phyloP scores from a whole-genome alignment of 2,888 invertebrate genomes.

The Eudemis profundana region DNA sequence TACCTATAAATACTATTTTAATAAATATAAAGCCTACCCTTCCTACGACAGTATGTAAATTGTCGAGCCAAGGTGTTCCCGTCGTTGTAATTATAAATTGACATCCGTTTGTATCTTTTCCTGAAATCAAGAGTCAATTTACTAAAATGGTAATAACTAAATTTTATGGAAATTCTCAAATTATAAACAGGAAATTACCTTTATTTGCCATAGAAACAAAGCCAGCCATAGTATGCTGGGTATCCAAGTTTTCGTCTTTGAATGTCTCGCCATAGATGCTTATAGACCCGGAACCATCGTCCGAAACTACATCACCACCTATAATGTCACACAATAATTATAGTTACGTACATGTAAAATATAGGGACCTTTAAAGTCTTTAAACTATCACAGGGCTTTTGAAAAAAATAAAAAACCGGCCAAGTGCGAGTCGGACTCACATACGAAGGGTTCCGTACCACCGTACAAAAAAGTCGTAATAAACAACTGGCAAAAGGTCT shows the following conservation, averaged over 20 bases:
- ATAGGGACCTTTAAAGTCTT: neutral
- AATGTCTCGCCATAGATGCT: slow-evolving; percentile 95
- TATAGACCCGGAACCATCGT: slow-evolving; percentile 93
- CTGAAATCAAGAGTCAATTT: slow-evolving; percentile 66
- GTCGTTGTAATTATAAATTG: slow-evolving; percentile 97
- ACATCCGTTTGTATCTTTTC: slow-evolving; percentile 96
- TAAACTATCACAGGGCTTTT: too few relatives aligned
- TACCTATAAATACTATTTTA: too few relatives aligned
- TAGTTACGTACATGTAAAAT: neutral
- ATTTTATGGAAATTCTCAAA: neutral
- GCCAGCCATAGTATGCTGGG: slow-evolving; percentile 92
- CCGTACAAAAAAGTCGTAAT: too few relatives aligned
- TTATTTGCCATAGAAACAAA: slow-evolving; percentile 97
- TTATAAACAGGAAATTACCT: slow-evolving; percentile 66
- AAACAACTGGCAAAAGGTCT: too few relatives aligned
- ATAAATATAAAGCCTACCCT: slow-evolving; percentile 84
- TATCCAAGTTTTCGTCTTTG: slow-evolving; percentile 93
- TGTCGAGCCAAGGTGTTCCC: slow-evolving; percentile 95
- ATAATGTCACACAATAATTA: slow-evolving; percentile 49
- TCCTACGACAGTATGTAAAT: slow-evolving; percentile 95
- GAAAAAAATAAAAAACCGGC: too few relatives aligned
- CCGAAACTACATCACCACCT: slow-evolving; percentile 94
- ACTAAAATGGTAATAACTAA: slow-evolving; percentile 1
- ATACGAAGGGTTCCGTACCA: too few relatives aligned
- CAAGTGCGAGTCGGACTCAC: too few relatives aligned